Conservation (phyloP, 2,113 vertebrate species). For the Plectropomus leopardus region DNA sequence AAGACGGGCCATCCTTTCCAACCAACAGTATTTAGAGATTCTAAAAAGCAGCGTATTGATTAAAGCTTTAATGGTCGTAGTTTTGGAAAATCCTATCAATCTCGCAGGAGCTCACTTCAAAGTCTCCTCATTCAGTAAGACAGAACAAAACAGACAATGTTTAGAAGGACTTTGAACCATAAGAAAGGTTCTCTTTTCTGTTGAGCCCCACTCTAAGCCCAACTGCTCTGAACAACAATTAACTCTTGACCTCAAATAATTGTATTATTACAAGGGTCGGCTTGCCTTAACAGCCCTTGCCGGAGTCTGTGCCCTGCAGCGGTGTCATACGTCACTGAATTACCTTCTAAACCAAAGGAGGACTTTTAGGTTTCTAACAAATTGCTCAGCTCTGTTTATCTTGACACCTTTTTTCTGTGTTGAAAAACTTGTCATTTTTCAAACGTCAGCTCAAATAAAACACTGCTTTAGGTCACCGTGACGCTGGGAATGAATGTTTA, state of each 20-base stretch:
- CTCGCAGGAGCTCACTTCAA: background rate
- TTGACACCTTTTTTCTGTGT: conserved; percentile 54
- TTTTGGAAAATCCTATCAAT: conserved; percentile 1
- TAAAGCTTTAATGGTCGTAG: background rate
- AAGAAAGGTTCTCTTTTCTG: conserved; percentile 52
- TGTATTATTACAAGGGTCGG: conserved; percentile 74
- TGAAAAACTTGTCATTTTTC: conserved; percentile 52
- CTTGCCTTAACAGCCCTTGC: conserved; percentile 43
- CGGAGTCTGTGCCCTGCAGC: conserved; percentile 33
- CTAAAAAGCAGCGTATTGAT: too few species aligned
- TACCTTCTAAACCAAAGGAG: conserved; percentile 30
- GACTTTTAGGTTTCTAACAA: conserved; percentile 49
- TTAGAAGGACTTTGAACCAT: conserved; percentile 47
- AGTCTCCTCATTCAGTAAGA: conserved; percentile 18
- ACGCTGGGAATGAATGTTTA: conserved; percentile 64
- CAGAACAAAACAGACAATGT: background rate
- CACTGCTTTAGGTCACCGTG: conserved; percentile 42
- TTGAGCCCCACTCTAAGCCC: conserved; percentile 40
- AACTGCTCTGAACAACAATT: conserved; percentile 74
- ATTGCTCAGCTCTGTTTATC: conserved; percentile 57
- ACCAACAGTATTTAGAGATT: background rate
- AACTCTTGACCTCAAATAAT: conserved; percentile 81
- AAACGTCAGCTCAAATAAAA: conserved; percentile 62
- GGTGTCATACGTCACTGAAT: conserved; percentile 34
- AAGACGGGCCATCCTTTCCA: background rate